These are phyloP conservation scores for Erithacus rubecula DNA, from an alignment of 2,797 vertebrate genomes.

Conservation along the genomic window DNA sequence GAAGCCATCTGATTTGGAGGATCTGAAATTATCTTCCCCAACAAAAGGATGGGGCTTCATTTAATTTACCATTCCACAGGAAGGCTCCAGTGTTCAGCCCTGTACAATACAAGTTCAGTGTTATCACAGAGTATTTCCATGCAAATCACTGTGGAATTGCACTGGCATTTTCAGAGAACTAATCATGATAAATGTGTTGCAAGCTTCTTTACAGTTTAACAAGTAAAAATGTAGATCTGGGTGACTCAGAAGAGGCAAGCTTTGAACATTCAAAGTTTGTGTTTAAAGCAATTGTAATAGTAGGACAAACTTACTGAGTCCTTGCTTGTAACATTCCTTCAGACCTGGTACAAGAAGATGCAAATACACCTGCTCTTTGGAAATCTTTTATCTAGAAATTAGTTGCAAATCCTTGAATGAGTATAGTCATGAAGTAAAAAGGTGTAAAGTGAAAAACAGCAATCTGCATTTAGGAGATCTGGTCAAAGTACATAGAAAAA, in stretches of 20 bases:
- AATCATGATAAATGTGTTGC: background rate
- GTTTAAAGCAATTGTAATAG: background rate
- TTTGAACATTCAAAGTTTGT: background rate
- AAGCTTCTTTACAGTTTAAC: background rate
- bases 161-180: constrained; percentile 16
- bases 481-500: background rate
- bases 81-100: background rate
- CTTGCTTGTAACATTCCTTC: background rate
- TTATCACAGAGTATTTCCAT: background rate
- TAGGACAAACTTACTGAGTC: background rate
- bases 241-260: background rate
- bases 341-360: background rate
- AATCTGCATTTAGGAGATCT: background rate
- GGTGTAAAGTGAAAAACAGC: background rate
- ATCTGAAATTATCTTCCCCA: background rate
- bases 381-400: background rate
- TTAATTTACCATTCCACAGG: background rate
- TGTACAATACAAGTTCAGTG: background rate
- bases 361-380: background rate
- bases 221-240: background rate
- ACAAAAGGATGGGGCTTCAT: background rate
- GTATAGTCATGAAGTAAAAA: background rate
- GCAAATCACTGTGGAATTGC: background rate
- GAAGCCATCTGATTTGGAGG: background rate
- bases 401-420: background rate